Base-by-base conservation (phyloP, 2,113 vertebrate genomes). In the Melanocharis versteri region DNA sequence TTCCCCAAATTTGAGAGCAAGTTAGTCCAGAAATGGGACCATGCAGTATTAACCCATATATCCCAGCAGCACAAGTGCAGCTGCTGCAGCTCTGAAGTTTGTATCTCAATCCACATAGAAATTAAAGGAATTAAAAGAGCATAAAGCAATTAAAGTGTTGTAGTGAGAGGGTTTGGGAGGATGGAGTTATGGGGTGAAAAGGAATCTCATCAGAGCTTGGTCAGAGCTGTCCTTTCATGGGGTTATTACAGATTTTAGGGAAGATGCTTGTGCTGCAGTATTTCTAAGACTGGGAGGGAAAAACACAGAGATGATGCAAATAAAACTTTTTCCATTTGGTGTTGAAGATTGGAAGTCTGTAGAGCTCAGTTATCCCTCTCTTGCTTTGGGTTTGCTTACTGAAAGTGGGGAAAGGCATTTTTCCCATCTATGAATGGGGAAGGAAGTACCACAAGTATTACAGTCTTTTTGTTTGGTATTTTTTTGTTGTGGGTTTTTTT, bases 401-500 rank as follows among this genome's bases (percentile, higher is more conserved):
- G 26, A 35, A 69, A 30, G 20, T 54, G 30, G 2, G 4, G 8
- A 73, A 80, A 61, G 11, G 19, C 70, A 22, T 30, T n/a, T 33
- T 37, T 37, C 5, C 3, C 6, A 18, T 44, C 9, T 45, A 1
- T 31, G 12, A 75, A 27, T 50, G 13, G 48, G 35, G 35, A 79
- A 66, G 30, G 27, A 78, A 42, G 9, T 42, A 54, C 9, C 21
- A 40, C 45, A 80, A 60, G 30, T 21, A 72, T 48, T 8, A 24
- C 15, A 39, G 0, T 54, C 4, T 31, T 44, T 15, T 30, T 28
- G 11, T 42, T 73, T 42, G 26, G 7, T n/a, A 31, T 7, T 6
- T n/a, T 27, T 10, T 9, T 39, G 45, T 42, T 11, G 4, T 1
- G 8, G 0, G 0, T 4, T 6, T 35, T 20, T 40, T 54, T 51